These are phyloP conservation scores for Lacerta bilineata DNA, from an alignment of 2,797 vertebrate genomes.

Conservation along the genomic window DNA sequence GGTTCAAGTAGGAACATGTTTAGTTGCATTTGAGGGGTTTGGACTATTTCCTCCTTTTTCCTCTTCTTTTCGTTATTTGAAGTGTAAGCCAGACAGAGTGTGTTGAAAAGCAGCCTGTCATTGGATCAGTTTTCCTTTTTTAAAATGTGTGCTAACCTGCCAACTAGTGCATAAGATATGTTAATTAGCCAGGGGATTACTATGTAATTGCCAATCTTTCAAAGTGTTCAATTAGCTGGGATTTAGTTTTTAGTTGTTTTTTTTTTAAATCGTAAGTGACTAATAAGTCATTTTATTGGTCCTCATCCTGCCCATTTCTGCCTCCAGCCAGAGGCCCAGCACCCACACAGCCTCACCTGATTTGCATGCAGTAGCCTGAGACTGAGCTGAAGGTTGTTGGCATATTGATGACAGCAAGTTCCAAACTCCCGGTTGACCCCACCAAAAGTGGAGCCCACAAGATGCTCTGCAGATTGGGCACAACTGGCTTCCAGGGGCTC, in stretches of 20 bases:
- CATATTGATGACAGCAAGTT: no score
- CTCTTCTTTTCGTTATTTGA: constrained; percentile 48
- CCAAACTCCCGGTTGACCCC: no score
- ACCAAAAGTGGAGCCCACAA: no score
- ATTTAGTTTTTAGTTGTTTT: constrained; percentile 9
- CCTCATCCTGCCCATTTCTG: no score
- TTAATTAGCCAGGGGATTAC: constrained; percentile 60
- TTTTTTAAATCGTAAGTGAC: no score
- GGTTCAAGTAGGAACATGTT: constrained; percentile 58
- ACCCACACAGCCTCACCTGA: no score
- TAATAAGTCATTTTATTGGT: no score
- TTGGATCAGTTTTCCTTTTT: constrained; percentile 27
- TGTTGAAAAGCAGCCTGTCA: constrained; percentile 66
- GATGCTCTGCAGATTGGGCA: no score
- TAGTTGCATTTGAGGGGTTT: constrained; percentile 59
- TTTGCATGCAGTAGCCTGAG: no score
- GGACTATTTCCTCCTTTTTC: constrained; percentile 29
- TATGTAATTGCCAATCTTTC: constrained; percentile 50
- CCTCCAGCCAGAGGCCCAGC: no score
- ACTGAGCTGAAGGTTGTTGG: no score
- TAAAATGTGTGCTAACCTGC: constrained; percentile 42
- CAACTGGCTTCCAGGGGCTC: no score
- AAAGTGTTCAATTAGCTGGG: constrained; percentile 45
- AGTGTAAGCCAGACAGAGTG: constrained; percentile 63
- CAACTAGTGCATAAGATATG: constrained; percentile 45